phyloP scores from a whole-genome alignment of 2,113 vertebrate genomes.

The Camelus bactrianus region DNA sequence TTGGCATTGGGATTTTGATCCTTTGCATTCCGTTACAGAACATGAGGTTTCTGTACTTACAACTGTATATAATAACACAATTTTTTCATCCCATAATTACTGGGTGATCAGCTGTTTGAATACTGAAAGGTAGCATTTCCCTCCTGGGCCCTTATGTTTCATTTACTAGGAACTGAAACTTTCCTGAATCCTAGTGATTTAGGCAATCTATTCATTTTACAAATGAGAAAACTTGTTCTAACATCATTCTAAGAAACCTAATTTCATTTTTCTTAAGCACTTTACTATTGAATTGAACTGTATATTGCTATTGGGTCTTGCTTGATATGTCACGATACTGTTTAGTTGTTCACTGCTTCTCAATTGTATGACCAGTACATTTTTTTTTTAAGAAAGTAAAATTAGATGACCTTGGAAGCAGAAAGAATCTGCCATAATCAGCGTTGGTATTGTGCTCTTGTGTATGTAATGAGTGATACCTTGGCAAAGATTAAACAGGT shows the following conservation, averaged over 20 bases:
- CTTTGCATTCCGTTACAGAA: constrained; percentile 7
- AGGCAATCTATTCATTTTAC: constrained; percentile 2
- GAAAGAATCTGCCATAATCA: constrained; percentile 59
- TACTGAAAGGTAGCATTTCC: not conserved
- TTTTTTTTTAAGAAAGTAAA: constrained; percentile 54
- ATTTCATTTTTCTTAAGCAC: constrained; percentile 12
- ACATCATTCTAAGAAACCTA: constrained; percentile 19
- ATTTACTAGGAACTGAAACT: constrained; percentile 55
- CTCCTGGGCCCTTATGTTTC: constrained; percentile 29
- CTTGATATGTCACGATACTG: not conserved
- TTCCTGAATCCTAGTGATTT: not conserved
- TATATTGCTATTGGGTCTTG: not conserved
- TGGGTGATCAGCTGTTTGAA: constrained; percentile 4
- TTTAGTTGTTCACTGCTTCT: constrained; percentile 23
- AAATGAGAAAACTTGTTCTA: constrained; percentile 51
- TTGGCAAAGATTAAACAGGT: constrained; percentile 65
- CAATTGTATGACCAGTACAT: not conserved
- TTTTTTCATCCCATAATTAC: not conserved
- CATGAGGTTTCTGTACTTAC: not conserved
- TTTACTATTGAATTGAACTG: not conserved
- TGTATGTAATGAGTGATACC: constrained; percentile 62
- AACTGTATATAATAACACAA: not conserved
- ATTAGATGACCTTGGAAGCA: constrained; percentile 75
- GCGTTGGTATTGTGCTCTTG: constrained; percentile 29
- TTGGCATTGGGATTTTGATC: not conserved